These are phyloP conservation scores for Caenorhabditis plicata DNA, from an alignment of 2,888 invertebrate genomes.

Conservation along the genomic window DNA sequence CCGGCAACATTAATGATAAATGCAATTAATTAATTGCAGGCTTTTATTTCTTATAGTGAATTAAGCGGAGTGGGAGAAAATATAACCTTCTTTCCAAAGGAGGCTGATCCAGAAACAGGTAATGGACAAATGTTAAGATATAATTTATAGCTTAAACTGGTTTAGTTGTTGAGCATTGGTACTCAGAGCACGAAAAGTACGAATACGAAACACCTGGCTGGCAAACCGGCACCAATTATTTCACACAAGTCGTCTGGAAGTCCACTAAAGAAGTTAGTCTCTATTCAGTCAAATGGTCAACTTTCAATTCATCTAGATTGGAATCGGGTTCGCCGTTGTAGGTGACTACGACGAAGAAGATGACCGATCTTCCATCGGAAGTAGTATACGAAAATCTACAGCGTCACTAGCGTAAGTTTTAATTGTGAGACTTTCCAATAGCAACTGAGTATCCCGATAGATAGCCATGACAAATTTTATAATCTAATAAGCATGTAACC, in stretches of 20 bases:
- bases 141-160: too few relatives aligned
- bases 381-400: too few relatives aligned
- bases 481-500: too few relatives aligned
- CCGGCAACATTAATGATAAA: background rate
- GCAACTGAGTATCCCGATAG: too few relatives aligned
- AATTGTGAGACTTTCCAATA: too few relatives aligned
- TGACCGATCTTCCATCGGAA: too few relatives aligned
- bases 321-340: conserved; percentile 47
- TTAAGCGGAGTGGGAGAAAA: conserved; percentile 63
- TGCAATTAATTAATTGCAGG: conserved; percentile 4
- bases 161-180: conserved; percentile 54
- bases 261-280: conserved; percentile 65
- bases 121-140: background rate
- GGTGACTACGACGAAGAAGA: conserved; percentile 12
- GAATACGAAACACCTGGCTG: conserved; percentile 64
- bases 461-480: too few relatives aligned
- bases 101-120: conserved; percentile 49
- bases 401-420: too few relatives aligned
- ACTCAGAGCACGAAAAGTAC: conserved; percentile 60
- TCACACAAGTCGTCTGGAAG: conserved; percentile 69
- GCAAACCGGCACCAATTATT: conserved; percentile 67
- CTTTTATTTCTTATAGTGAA: conserved; percentile 47
- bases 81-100: conserved; percentile 62
- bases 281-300: background rate
- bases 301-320: conserved; percentile 42